A percentile compares a stretch with the other conserved stretches of the same genome.
Conservation (phyloP, 2,113 vertebrate genomes). For the Hymenochirus boettgeri region DNA sequence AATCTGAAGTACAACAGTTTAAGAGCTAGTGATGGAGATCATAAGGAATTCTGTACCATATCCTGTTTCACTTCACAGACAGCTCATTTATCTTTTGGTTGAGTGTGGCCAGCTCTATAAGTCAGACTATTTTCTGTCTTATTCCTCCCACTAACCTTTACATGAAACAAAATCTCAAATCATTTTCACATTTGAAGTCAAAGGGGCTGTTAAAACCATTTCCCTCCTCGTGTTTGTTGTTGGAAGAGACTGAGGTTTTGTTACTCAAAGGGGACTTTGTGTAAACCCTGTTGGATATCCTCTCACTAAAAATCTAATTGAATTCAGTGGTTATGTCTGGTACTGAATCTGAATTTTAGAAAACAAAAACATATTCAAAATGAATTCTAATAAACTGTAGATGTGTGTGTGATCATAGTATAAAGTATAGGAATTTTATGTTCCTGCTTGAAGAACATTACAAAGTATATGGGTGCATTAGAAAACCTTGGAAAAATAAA, state of each 20-base stretch:
- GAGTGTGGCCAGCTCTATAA: conserved; percentile 51
- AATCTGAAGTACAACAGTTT: conserved; percentile 58
- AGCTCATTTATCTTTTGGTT: conserved; percentile 74
- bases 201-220: conserved; percentile 42
- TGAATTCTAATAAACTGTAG: no score
- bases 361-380: conserved; percentile 33
- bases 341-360: conserved; percentile 21
- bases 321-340: conserved; percentile 39
- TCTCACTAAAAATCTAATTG: conserved; percentile 38
- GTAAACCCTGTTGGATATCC: conserved; percentile 38
- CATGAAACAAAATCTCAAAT: conserved; percentile 43
- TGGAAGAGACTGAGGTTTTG: conserved; percentile 43
- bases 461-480: no score
- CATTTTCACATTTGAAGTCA: conserved; percentile 33
- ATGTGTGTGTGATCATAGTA: no score
- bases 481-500: no score
- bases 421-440: no score
- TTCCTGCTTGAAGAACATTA: no score
- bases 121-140: conserved; percentile 51
- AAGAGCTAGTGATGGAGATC: conserved; percentile 61
- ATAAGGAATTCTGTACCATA: conserved; percentile 66
- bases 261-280: conserved; percentile 43
- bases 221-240: conserved; percentile 43
- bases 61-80: conserved; percentile 83
- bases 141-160: conserved; percentile 43